phyloP scores from a whole-genome alignment of 2,113 vertebrate genomes.

The Circaetus cinerascens region DNA sequence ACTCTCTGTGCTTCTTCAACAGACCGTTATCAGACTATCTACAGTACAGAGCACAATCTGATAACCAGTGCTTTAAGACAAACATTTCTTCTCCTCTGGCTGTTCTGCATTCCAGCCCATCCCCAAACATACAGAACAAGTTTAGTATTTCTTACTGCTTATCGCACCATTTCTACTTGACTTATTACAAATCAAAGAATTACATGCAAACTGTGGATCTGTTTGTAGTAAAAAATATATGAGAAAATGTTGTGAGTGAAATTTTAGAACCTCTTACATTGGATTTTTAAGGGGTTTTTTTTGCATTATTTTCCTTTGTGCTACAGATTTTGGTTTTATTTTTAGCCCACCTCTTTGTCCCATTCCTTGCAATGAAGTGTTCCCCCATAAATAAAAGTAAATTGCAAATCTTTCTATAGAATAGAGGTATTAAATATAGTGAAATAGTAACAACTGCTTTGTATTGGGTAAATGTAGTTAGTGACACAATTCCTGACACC shows the following conservation, averaged over 20 bases:
- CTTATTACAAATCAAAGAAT: background rate
- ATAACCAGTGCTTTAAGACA: background rate
- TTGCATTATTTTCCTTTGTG: background rate
- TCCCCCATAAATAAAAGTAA: background rate
- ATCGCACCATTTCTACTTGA: background rate
- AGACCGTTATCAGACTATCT: constrained; percentile 21
- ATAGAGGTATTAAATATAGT: background rate
- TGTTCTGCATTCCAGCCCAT: constrained; percentile 51
- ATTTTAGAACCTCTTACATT: background rate
- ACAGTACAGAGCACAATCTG: constrained; percentile 37
- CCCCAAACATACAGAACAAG: background rate
- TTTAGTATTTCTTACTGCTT: background rate
- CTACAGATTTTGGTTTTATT: background rate
- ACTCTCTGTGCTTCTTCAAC: background rate
- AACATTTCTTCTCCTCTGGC: constrained; percentile 16
- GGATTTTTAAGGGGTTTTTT: background rate
- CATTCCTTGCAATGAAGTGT: background rate
- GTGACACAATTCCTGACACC: background rate
- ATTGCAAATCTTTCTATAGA: background rate
- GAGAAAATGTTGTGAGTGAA: background rate
- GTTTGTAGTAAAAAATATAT: background rate
- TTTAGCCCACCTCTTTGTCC: background rate
- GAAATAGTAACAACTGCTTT: background rate
- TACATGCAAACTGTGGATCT: background rate
- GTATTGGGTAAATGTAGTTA: background rate